Conservation (phyloP, 1,140 invertebrate species). For the Papilio machaon region DNA sequence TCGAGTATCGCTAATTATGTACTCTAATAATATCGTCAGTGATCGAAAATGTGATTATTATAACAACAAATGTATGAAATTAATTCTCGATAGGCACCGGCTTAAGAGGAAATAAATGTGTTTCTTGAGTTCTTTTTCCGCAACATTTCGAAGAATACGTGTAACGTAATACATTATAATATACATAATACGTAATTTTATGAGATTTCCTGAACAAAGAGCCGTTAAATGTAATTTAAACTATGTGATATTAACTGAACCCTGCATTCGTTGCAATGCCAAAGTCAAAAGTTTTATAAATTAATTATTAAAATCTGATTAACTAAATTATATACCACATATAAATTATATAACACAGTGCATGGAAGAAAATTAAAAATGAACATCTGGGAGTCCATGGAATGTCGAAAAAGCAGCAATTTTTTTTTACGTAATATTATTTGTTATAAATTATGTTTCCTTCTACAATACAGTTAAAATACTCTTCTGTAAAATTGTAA, state of each 20-base stretch:
- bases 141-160: background rate
- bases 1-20: constrained; percentile 15
- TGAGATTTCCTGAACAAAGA: background rate
- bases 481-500: too few species aligned
- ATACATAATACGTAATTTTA: background rate
- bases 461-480: too few species aligned
- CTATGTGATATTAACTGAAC: background rate
- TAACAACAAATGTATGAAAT: constrained; percentile 13
- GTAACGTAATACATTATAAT: background rate
- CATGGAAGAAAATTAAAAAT: too few species aligned
- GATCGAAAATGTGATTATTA: constrained; percentile 25
- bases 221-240: background rate
- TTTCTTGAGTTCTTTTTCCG: background rate
- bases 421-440: too few species aligned
- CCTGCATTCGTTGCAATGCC: too few species aligned
- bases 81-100: background rate
- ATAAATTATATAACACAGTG: too few species aligned
- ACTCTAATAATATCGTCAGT: constrained; percentile 13
- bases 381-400: too few species aligned
- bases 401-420: too few species aligned
- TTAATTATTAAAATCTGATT: too few species aligned
- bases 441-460: too few species aligned
- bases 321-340: too few species aligned
- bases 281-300: too few species aligned
- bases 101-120: constrained; percentile 1